These are phyloP conservation scores for Clostera curtula DNA, from an alignment of 2,888 invertebrate genomes.

Conservation along the genomic window DNA sequence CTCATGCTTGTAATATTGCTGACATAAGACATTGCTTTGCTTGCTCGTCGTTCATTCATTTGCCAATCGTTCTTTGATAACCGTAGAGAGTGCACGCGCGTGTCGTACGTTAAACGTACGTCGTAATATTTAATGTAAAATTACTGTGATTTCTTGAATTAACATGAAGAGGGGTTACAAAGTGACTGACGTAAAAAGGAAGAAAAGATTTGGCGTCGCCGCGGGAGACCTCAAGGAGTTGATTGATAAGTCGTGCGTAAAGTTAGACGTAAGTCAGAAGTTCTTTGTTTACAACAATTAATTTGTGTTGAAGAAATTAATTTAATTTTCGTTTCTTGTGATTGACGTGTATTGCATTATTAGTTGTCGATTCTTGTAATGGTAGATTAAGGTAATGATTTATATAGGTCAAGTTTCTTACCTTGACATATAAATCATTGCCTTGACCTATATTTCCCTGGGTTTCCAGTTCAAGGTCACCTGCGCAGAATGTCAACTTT, in stretches of 20 bases:
- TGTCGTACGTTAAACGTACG: no score
- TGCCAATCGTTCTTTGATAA: no score
- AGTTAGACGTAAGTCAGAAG: constrained; percentile 72
- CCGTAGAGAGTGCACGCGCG: no score
- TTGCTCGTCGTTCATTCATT: no score
- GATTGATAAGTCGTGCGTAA: constrained; percentile 79
- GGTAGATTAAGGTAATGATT: constrained; percentile 28
- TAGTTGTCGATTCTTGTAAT: constrained; percentile 18
- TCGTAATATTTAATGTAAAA: no score
- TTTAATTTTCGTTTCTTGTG: neutral
- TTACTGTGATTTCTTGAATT: no score
- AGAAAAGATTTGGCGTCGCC: constrained; percentile 81
- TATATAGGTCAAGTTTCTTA: constrained; percentile 42
- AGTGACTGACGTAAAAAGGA: constrained; percentile 80
- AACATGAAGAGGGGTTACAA: constrained; percentile 81
- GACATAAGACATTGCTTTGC: no score
- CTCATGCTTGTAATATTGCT: no score
- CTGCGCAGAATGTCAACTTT: constrained; percentile 65
- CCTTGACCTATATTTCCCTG: constrained; percentile 45
- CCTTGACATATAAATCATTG: constrained; percentile 49
- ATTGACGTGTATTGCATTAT: constrained; percentile 7
- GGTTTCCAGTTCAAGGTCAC: constrained; percentile 65
- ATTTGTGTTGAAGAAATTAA: neutral
- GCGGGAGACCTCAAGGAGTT: constrained; percentile 79
- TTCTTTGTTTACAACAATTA: constrained; percentile 7